These are phyloP conservation scores for Vireo griseus DNA, from an alignment of 2,797 vertebrate species.

Conservation along the genomic window DNA sequence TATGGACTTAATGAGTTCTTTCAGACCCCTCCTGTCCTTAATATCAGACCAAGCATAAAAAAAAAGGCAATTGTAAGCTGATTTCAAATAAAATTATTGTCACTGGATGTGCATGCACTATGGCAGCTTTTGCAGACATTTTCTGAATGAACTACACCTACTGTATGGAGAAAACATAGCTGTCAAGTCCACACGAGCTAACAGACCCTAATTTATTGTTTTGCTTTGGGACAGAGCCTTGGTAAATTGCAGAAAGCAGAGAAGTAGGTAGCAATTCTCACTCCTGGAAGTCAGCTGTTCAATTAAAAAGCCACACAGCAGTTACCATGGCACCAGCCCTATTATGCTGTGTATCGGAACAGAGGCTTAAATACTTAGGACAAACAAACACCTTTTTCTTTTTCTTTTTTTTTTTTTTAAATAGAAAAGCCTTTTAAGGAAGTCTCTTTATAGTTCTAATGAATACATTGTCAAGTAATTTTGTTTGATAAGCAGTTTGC, in stretches of 20 bases:
- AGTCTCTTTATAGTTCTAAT: background rate
- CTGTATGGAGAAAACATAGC: background rate
- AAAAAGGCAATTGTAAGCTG: background rate
- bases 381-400: background rate
- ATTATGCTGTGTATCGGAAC: background rate
- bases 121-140: background rate
- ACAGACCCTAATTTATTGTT: background rate
- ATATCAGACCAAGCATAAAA: background rate
- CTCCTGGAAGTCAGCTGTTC: slow-evolving; percentile 17
- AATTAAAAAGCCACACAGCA: background rate
- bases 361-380: background rate
- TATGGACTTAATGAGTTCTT: background rate
- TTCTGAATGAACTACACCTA: background rate
- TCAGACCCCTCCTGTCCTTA: background rate
- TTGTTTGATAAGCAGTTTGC: background rate
- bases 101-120: rapidly evolving
- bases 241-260: background rate
- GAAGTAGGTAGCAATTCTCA: background rate
- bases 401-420: background rate
- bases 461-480: background rate
- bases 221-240: background rate
- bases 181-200: background rate
- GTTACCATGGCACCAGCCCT: slow-evolving; percentile 33
- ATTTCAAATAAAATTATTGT: background rate
- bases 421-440: background rate